Evolutionary conservation across 2,888 invertebrate species (phyloP), one percentile per base, ranked within the genome.

Genomic region (Panzeria rudis): DNA sequence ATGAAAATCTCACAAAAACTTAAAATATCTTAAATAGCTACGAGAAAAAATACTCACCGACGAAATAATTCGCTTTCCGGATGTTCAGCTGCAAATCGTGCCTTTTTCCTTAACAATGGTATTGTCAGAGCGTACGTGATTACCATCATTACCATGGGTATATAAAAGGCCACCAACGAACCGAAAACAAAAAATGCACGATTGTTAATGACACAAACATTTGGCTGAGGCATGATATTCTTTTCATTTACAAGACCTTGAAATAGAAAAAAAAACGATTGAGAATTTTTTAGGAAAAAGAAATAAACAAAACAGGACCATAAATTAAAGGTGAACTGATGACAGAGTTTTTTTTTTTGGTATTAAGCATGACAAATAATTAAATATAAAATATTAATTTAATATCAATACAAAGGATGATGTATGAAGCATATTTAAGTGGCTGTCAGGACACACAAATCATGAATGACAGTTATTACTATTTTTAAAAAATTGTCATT

Each of bases 91-190:
- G 95, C 96, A 88, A 96, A 94, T 86, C 95, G 94, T 0, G 97
- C 97, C 89, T 97, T 96, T 86, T 96, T 94, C 88, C 97, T 95
- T 88, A 98, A 93, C 87, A 98, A 93, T 87, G 97, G 96, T 35
- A 98, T 97, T 0, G 98, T 98, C 83, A 98, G 93, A 0, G 97
- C 96, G 91, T 98, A 98, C 1, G 98, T 97, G 79, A 97, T 95
- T 85, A 98, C 96, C 98, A 99, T 98, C 88, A 97, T 97, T 87
- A 97, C 94, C 95, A 98, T 97, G 6, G 98, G 98, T 87, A 98
- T 96, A 94, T 98, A 98, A 93, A 99, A 99, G 44, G 98, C 97
- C 78, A 97, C 96, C 90, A 98, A 93, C 0, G 98, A 98, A 23
- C 98, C 98, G 92, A 97, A 97, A 72, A 98, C 96, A 94, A 97